These are phyloP conservation scores for Lytechinus variegatus DNA, from an alignment of 35 echinoderm and acorn worm species.

Conservation along the genomic window DNA sequence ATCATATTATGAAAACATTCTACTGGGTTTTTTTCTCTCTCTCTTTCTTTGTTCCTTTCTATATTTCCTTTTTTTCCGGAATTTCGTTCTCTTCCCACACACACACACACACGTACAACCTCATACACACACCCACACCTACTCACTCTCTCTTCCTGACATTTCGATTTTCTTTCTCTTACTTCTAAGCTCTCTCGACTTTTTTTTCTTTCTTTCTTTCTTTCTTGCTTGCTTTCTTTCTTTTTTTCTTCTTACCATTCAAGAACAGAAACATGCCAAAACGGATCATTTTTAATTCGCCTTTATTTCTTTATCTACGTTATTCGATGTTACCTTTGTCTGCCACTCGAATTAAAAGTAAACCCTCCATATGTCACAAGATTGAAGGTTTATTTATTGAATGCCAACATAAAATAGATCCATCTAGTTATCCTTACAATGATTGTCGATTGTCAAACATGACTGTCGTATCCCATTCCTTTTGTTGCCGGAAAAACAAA, in stretches of 20 bases:
- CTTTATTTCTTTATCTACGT: neutral
- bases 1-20: too few species aligned
- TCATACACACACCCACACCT: neutral
- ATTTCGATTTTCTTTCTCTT: neutral
- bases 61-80: too few species aligned
- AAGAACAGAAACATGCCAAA: neutral
- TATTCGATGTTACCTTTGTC: neutral
- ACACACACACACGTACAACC: neutral
- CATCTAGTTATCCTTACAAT: neutral
- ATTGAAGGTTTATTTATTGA: neutral
- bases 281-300: neutral
- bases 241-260: neutral
- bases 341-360: neutral
- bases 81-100: too few species aligned
- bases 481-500: neutral
- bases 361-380: neutral
- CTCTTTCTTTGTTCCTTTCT: too few species aligned
- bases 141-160: too few species aligned
- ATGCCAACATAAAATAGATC: neutral
- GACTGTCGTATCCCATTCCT: neutral
- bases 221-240: too few species aligned
- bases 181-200: too few species aligned
- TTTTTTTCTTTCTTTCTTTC: neutral
- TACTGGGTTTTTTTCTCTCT: too few species aligned
- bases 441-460: neutral